Conservation (phyloP, 2,113 vertebrate species). For the Lates calcarifer region DNA sequence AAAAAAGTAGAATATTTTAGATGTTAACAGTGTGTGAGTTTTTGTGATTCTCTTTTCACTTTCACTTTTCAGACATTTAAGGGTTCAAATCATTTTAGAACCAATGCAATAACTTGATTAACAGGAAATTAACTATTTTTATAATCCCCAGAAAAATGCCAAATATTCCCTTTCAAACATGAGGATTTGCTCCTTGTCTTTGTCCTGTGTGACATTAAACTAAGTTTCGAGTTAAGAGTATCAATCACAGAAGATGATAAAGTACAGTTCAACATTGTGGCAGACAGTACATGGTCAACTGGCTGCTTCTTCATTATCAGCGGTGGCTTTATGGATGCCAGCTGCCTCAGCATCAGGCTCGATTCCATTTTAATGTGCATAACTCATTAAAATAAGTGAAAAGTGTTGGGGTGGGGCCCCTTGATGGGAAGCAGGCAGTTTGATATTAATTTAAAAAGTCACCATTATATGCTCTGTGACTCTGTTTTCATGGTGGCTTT, state of each 20-base stretch:
- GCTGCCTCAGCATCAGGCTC: not conserved
- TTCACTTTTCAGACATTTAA: not conserved
- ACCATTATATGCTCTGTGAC: too few relatives aligned
- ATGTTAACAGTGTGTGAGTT: not conserved
- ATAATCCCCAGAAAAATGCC: not conserved
- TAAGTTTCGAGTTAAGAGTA: too few relatives aligned
- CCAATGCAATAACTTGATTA: not conserved
- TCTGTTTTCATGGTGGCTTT: too few relatives aligned
- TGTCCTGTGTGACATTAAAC: not conserved
- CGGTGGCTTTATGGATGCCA: slow-evolving; percentile 5
- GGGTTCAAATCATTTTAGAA: not conserved
- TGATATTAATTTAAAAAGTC: too few relatives aligned
- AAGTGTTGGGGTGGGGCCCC: too few relatives aligned
- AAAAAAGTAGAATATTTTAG: slow-evolving; percentile 1
- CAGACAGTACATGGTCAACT: not conserved
- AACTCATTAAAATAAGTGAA: not conserved
- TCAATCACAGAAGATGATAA: not conserved
- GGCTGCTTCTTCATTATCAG: not conserved
- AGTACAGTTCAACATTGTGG: not conserved
- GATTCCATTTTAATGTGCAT: not conserved
- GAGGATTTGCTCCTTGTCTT: too few relatives aligned
- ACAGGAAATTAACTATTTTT: not conserved
- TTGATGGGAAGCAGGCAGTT: not conserved
- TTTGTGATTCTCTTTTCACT: not conserved
- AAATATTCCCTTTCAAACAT: too few relatives aligned